These are phyloP conservation scores for Apamea anceps DNA, from an alignment of 2,888 invertebrate genomes.

Conservation along the genomic window DNA sequence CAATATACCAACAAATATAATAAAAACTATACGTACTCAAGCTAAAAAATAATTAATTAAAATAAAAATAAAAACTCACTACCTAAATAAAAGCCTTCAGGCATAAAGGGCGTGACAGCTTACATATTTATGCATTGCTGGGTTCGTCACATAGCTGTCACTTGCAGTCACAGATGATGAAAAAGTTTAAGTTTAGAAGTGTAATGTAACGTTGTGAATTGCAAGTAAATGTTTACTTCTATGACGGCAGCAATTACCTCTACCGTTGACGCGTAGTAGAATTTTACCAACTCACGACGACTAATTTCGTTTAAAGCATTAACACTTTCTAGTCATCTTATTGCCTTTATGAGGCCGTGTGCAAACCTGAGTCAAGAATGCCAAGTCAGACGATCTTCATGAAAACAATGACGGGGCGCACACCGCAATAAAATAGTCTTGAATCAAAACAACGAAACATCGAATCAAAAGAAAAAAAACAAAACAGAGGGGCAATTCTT, in stretches of 20 bases:
- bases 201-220: neutral
- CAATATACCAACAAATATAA: too few species aligned
- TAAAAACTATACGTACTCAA: too few species aligned
- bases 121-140: too few species aligned
- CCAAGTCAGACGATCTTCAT: neutral
- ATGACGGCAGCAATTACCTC: too few species aligned
- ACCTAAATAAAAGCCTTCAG: too few species aligned
- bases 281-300: neutral
- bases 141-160: too few species aligned
- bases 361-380: neutral
- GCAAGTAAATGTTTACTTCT: neutral
- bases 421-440: neutral
- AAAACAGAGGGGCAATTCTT: neutral
- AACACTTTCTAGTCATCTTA: neutral
- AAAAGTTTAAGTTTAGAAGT: neutral
- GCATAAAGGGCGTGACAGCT: too few species aligned
- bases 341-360: too few species aligned
- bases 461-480: neutral
- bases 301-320: neutral
- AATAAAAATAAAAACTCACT: too few species aligned
- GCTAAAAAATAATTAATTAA: too few species aligned
- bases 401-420: neutral
- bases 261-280: neutral
- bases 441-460: neutral
- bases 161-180: too few species aligned